Evolutionary conservation across 2,888 invertebrate species (phyloP).

Genomic region (Deilephila porcellus): DNA sequence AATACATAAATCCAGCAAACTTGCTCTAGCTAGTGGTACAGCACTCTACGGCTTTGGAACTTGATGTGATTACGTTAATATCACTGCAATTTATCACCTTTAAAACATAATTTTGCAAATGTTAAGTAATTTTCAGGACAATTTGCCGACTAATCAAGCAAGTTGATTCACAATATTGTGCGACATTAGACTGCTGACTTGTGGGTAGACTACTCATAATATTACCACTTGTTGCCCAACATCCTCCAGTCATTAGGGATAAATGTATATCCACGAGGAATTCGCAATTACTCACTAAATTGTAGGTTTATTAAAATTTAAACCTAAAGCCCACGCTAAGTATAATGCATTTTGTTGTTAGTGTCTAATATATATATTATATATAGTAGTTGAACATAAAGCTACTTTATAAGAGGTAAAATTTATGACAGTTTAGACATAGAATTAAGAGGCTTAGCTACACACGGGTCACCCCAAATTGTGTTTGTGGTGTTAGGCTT

Average conservation of each 20-base stretch:
- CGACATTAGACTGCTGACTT: not conserved
- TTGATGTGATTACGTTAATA: too few species aligned
- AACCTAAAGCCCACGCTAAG: not conserved
- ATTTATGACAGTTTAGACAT: not conserved
- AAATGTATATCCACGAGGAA: constrained; percentile 6
- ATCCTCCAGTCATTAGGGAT: constrained; percentile 30
- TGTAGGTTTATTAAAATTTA: not conserved
- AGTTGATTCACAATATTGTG: not conserved
- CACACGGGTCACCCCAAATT: too few species aligned
- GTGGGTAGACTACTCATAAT: constrained; percentile 1
- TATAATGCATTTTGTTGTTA: not conserved
- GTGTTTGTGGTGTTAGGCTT: too few species aligned
- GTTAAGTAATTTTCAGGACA: not conserved
- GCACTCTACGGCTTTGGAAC: too few species aligned
- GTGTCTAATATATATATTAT: not conserved
- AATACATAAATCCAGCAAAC: too few species aligned
- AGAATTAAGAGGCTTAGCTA: too few species aligned
- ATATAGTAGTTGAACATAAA: not conserved
- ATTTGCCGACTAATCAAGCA: not conserved
- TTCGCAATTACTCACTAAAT: constrained; percentile 1
- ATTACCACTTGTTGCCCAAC: constrained; percentile 32
- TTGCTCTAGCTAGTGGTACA: too few species aligned
- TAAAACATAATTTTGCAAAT: too few species aligned
- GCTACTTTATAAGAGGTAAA: not conserved
- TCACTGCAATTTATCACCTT: too few species aligned